Conservation (phyloP, 2,113 vertebrate species). For the Gymnogyps californianus region DNA sequence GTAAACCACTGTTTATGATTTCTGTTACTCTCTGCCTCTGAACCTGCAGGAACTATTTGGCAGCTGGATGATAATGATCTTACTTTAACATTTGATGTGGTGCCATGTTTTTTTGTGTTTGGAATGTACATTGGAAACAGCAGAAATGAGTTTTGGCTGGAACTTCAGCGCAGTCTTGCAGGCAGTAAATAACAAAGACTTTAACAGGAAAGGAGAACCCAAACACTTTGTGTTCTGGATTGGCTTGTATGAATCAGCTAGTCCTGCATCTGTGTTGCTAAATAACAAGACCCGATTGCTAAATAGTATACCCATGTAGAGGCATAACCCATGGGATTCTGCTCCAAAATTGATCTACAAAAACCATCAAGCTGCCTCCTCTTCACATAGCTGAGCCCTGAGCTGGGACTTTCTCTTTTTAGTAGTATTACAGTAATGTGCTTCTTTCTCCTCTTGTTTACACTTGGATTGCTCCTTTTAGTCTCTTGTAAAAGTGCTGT, state of each 20-base stretch:
- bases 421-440: constrained; percentile 1
- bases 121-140: constrained; percentile 49
- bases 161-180: constrained; percentile 40
- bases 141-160: constrained; percentile 47
- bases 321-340: constrained; percentile 36
- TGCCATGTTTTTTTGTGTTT: constrained; percentile 50
- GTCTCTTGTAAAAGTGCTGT: constrained; percentile 50
- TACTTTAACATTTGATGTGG: constrained; percentile 43
- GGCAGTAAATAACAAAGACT: constrained; percentile 57
- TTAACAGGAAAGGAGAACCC: constrained; percentile 56
- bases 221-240: constrained; percentile 41
- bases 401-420: constrained; percentile 50
- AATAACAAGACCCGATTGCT: constrained; percentile 8
- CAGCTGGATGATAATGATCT: constrained; percentile 39
- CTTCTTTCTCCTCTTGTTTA: constrained; percentile 42
- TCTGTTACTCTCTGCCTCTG: neutral
- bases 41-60: constrained; percentile 32
- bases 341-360: neutral
- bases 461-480: constrained; percentile 8
- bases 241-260: constrained; percentile 58
- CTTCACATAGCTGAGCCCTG: constrained; percentile 38
- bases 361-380: neutral
- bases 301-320: constrained; percentile 54
- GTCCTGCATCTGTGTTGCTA: constrained; percentile 26
- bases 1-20: neutral